These are phyloP conservation scores for Cossypha polioptera DNA, from an alignment of 2,797 vertebrate species.

Conservation along the genomic window DNA sequence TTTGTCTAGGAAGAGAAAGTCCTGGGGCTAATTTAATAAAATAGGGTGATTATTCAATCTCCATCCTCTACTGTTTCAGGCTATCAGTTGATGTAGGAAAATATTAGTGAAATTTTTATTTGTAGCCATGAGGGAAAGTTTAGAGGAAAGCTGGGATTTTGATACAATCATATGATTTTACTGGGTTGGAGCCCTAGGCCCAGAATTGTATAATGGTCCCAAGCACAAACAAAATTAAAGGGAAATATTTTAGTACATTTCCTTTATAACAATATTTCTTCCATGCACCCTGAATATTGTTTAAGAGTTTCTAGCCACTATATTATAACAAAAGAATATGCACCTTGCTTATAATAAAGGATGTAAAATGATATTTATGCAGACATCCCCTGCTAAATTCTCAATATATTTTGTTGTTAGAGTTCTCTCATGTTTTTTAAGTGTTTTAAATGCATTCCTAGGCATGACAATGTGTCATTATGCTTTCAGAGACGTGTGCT, in stretches of 20 bases:
- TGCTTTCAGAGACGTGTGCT: neutral
- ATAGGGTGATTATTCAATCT: neutral
- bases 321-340: neutral
- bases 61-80: conserved; percentile 16
- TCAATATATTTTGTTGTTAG: neutral
- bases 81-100: conserved; percentile 40
- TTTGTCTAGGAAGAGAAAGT: neutral
- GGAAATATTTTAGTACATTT: conserved; percentile 10
- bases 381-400: neutral
- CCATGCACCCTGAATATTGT: neutral
- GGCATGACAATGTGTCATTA: conserved; percentile 9
- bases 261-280: neutral
- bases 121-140: conserved; percentile 19
- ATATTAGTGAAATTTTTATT: conserved; percentile 50
- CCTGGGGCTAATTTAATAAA: conserved; percentile 48
- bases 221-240: conserved; percentile 34
- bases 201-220: neutral
- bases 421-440: conserved; percentile 16
- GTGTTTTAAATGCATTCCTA: conserved; percentile 1
- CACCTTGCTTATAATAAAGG: neutral
- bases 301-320: neutral
- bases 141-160: conserved; percentile 1
- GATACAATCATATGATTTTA: conserved; percentile 15
- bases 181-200: neutral
- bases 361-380: neutral